Base-by-base conservation (phyloP, 2,888 invertebrate genomes). In the Mylabris sibirica region DNA sequence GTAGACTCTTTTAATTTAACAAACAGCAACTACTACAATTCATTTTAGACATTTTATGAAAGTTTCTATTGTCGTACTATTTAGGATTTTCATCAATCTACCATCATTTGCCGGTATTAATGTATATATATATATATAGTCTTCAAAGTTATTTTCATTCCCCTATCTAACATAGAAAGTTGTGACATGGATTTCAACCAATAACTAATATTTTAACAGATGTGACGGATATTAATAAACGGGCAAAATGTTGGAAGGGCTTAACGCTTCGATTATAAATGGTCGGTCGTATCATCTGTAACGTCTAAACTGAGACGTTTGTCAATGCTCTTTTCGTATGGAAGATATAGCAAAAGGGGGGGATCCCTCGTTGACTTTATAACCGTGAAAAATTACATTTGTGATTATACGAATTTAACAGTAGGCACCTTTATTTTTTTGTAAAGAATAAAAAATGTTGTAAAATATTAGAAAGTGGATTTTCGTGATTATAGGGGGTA, bases 1-100 rank as follows among this genome's bases (percentile, higher is more conserved):
- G 79, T 79, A 79, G 79, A 78, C 79, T 73, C 76, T 77, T 79
- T 79, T 80, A 80, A 81, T 80, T 79, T 76, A 75, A 75, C 73
- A 76, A 79, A n/a, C n/a, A 78, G 79, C 76, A 79, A 76, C 74
- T 75, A 76, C 77, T 78, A 78, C 78, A 77, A 75, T 78, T 78
- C 75, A 74, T 69, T 73, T n/a, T 66, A 75, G 77, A 78, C 76
- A 71, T 76, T 78, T 79, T 78, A n/a, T n/a, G 77, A 78, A 76
- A 30, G 30, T 30, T 30, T 30, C 78, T 77, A 78, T 74, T 75
- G 74, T 74, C 72, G 72, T 74, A 11, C 38, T 38, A 38, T 12
- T 17, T 44, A 44, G 17, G 44, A n/a, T 44, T 44, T 44, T 44
- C 44, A 44, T 44, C 44, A 44, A 44, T 44, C 17, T 44, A 44